These are phyloP conservation scores for Uloborus diversus DNA, from an alignment of 1,140 invertebrate genomes.

Conservation along the genomic window DNA sequence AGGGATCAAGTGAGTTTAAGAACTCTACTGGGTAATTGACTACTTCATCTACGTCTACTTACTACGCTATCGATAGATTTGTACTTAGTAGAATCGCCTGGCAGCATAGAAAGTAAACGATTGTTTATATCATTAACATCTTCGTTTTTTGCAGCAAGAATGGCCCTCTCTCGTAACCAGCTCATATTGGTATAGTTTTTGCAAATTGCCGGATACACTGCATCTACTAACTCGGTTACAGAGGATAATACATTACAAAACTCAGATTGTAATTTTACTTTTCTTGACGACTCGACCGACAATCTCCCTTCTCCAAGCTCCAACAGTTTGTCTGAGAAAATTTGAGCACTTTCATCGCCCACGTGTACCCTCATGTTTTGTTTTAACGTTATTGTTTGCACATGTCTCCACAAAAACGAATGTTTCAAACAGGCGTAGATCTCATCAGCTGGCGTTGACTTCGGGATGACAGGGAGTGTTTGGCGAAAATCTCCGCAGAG, in stretches of 20 bases:
- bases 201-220: background rate
- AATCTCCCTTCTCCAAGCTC: background rate
- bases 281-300: background rate
- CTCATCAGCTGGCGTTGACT: constrained; percentile 24
- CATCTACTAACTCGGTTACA: too few species aligned
- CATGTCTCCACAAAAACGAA: constrained; percentile 22
- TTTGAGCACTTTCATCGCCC: background rate
- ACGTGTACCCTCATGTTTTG: background rate
- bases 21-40: constrained; percentile 23
- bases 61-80: constrained; percentile 12
- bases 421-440: constrained; percentile 34
- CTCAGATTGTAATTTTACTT: background rate
- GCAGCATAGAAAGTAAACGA: background rate
- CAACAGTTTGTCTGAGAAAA: background rate
- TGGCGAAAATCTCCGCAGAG: constrained; percentile 47
- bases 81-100: constrained; percentile 4
- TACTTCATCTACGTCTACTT: constrained; percentile 8
- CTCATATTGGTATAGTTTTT: constrained; percentile 34
- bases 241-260: background rate
- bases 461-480: constrained; percentile 10
- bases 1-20: constrained; percentile 11
- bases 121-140: constrained; percentile 29
- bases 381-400: constrained; percentile 1
- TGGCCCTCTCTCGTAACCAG: constrained; percentile 1
- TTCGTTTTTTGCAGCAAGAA: constrained; percentile 7